Conservation (phyloP, 2,113 vertebrate species). For the Acrocephalus kingi region DNA sequence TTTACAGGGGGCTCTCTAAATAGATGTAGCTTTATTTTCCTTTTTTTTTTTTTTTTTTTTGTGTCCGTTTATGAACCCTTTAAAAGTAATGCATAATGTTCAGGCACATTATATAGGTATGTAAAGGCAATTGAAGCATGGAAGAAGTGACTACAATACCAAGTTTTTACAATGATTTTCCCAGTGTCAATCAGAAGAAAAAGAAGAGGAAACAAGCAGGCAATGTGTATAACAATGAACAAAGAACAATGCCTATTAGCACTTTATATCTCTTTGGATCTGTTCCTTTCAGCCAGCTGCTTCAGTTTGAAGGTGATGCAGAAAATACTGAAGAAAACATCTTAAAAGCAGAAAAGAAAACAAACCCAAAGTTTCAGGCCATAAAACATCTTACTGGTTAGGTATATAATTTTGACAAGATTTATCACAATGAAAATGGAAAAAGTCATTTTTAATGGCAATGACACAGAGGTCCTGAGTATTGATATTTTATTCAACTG, state of each 20-base stretch:
- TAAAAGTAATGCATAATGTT: slow-evolving; percentile 81
- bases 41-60: not conserved
- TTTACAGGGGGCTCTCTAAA: not conserved
- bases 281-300: slow-evolving; percentile 16
- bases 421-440: not conserved
- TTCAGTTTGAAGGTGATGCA: slow-evolving; percentile 30
- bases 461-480: not conserved
- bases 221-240: slow-evolving; percentile 42
- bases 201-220: slow-evolving; percentile 76
- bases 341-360: slow-evolving; percentile 56
- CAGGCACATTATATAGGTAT: slow-evolving; percentile 80
- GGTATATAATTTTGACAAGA: slow-evolving; percentile 73
- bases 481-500: slow-evolving; percentile 63
- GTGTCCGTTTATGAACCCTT: slow-evolving; percentile 4
- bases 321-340: slow-evolving; percentile 45
- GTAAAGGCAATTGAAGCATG: slow-evolving; percentile 77
- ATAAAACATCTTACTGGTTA: slow-evolving; percentile 20
- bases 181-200: not conserved
- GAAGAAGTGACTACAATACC: slow-evolving; percentile 51
- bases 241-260: slow-evolving; percentile 57
- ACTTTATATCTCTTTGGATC: not conserved
- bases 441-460: not conserved
- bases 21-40: not conserved
- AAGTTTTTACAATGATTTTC: not conserved
- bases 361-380: slow-evolving; percentile 58